A percentile compares a stretch with the other conserved stretches of the same genome.
Evolutionary conservation across 1,140 invertebrate species (phyloP).

Genomic region (Lepeophtheirus salmonis): DNA sequence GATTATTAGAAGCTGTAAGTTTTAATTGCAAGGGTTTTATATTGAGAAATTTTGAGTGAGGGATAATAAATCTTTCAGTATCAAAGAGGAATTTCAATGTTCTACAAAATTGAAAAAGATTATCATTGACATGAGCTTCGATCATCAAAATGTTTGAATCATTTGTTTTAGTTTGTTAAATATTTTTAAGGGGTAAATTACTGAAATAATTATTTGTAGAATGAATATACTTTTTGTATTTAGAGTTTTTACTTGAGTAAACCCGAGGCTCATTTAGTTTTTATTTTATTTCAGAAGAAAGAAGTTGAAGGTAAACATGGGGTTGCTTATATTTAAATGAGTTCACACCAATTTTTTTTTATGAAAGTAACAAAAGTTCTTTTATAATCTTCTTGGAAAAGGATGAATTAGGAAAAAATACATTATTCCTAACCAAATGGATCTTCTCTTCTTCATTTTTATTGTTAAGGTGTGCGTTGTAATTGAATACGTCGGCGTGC

Average conservation of each 20-base stretch:
- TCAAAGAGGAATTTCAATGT: not conserved
- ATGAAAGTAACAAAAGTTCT: not conserved
- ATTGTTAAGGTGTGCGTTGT: not conserved
- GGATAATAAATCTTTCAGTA: not conserved
- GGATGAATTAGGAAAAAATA: not conserved
- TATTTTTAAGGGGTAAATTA: not conserved
- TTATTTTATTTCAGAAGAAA: not conserved
- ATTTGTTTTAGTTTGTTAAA: not conserved
- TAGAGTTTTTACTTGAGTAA: not conserved
- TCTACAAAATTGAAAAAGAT: not conserved
- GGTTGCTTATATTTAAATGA: not conserved
- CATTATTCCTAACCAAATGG: not conserved
- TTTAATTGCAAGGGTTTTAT: not conserved
- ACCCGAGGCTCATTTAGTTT: not conserved
- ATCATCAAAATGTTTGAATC: not conserved
- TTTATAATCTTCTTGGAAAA: not conserved
- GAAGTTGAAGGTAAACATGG: not conserved
- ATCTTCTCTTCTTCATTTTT: not conserved
- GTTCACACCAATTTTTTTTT: not conserved
- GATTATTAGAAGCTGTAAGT: not conserved
- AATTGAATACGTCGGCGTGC: not conserved
- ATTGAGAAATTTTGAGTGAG: not conserved
- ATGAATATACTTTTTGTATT: not conserved
- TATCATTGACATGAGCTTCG: not conserved
- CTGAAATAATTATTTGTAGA: not conserved